Base-by-base conservation (phyloP, 2,113 vertebrate species). In the Gopherus flavomarginatus region DNA sequence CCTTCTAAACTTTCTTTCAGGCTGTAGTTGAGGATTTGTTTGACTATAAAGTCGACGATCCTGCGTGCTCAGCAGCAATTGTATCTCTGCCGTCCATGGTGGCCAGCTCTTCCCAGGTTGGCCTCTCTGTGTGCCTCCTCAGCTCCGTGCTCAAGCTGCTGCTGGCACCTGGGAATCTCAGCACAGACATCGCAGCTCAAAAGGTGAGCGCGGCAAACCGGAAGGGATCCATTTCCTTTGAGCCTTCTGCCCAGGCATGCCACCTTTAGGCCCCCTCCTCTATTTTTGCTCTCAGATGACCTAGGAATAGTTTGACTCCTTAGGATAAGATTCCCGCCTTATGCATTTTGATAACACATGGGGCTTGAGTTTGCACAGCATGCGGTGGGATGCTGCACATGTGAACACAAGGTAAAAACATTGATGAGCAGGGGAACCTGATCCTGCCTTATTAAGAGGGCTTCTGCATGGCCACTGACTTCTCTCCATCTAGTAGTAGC, bases 111-210 rank as follows among this genome's bases (percentile, higher is more conserved):
- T 97, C 98, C 0, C 97, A 16, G 81, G 95, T 98, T 92, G 88
- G 89, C 2, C 92, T 98, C 38, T 86, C 98, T 5, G 91, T 35
- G 10, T 84, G 59, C 4, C 80, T 93, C 88, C 97, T 98, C 44
- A 13, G 35, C 0, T 6, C 88, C 0, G 42, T 98, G 82, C 96
- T 98, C 83, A 90, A 81, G n/a, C 81, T 87, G 1, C 38, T 81
- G 62, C 92, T 96, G 50, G 6, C 2, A 49, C 94, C 47, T 0
- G 93, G 87, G 27, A 92, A 38, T 69, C 93, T 98, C 21, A 56
- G 94, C 81, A 44, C 83, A 72, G 97, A 6, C 90, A 94, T 98
- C 96, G 95, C 94, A 27, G 24, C 81, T 0, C 88, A 92, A 35
- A 86, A 81, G 96, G 97, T 97, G 27, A 96, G 96, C 57, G 2